These are phyloP conservation scores for Linyphia triangularis DNA, from an alignment of 2,888 invertebrate species.

Conservation along the genomic window DNA sequence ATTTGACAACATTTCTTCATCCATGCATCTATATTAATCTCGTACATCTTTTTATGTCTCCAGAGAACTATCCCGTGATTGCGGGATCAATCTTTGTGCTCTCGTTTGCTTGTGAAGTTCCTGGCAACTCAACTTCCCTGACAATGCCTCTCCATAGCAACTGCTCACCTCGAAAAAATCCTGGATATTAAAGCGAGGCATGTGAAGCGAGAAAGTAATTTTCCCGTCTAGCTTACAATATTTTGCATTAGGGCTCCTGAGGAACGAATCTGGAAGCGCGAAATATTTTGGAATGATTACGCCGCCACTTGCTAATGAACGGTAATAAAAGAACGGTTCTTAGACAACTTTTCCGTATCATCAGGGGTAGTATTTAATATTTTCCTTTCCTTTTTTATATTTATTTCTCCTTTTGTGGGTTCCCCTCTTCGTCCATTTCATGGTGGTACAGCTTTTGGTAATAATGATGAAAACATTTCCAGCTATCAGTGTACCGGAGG, in stretches of 20 bases:
- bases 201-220: slow-evolving; percentile 21
- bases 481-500: slow-evolving; percentile 30
- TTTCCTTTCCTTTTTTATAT: neutral
- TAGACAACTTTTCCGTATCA: neutral
- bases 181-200: slow-evolving; percentile 53
- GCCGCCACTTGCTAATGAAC: slow-evolving; percentile 43
- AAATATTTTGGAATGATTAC: slow-evolving; percentile 60
- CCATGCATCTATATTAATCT: neutral
- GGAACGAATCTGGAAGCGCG: neutral
- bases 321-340: slow-evolving; percentile 45
- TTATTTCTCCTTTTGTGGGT: neutral
- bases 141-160: slow-evolving; percentile 38
- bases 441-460: slow-evolving; percentile 30
- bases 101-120: neutral
- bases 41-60: slow-evolving; percentile 1
- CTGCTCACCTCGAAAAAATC: slow-evolving; percentile 28
- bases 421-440: neutral
- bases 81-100: slow-evolving; percentile 4
- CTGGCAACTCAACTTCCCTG: slow-evolving; percentile 19
- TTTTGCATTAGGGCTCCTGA: slow-evolving; percentile 40
- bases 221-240: slow-evolving; percentile 27
- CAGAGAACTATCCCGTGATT: neutral
- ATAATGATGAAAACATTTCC: slow-evolving; percentile 60
- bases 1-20: too few relatives aligned
- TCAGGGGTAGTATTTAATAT: slow-evolving; percentile 40